These are phyloP conservation scores for Lynx canadensis DNA, from an alignment of 2,113 vertebrate species.

Conservation along the genomic window DNA sequence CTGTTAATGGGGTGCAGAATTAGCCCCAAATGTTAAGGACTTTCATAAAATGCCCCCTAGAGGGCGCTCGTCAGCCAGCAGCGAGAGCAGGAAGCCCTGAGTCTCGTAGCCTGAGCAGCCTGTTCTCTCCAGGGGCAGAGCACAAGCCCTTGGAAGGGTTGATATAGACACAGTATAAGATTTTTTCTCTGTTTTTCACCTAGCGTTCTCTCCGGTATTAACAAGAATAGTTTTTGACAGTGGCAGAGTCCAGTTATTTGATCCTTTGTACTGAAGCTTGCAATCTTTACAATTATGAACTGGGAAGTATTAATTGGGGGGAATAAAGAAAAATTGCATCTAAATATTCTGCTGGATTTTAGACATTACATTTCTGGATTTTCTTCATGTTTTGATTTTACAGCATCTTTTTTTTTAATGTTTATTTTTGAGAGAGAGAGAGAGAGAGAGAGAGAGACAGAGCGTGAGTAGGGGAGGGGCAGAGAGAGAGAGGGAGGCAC, in stretches of 20 bases:
- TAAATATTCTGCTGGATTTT: not conserved
- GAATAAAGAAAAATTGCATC: not conserved
- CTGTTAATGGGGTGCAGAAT: not conserved
- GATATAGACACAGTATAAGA: not conserved
- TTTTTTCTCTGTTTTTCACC: not conserved
- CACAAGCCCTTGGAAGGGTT: not conserved
- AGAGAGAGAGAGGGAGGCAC: too few relatives aligned
- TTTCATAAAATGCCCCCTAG: not conserved
- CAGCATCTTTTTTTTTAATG: not conserved
- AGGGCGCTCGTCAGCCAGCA: not conserved
- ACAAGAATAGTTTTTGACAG: not conserved
- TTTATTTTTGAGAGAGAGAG: too few relatives aligned
- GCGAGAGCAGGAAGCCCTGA: not conserved
- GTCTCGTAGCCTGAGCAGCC: fast-evolving
- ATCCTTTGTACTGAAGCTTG: not conserved
- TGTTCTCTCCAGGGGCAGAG: not conserved
- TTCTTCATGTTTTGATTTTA: not conserved
- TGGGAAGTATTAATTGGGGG: not conserved
- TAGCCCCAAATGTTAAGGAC: too few relatives aligned
- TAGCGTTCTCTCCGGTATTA: not conserved
- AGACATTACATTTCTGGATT: not conserved
- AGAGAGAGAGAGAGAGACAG: too few relatives aligned
- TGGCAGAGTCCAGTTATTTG: not conserved
- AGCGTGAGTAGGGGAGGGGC: too few relatives aligned
- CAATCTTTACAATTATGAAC: not conserved